These are phyloP conservation scores for Drosophila sordidapex DNA, from an alignment of 2,888 invertebrate genomes.

Conservation along the genomic window DNA sequence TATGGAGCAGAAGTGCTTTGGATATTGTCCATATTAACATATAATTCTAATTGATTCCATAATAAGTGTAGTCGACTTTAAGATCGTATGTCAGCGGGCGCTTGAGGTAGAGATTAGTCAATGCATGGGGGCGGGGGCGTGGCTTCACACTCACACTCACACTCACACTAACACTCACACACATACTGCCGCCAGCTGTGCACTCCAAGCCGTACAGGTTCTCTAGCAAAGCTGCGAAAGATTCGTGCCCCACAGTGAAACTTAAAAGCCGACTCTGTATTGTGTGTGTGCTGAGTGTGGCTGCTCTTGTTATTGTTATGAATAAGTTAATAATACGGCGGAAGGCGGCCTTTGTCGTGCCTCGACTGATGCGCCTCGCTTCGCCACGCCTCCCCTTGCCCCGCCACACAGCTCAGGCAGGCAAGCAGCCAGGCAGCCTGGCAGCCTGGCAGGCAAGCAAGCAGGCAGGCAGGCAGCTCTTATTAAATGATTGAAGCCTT, in stretches of 20 bases:
- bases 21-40: too few species aligned
- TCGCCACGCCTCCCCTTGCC: conserved; percentile 22
- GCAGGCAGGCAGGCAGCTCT: conserved; percentile 57
- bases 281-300: conserved; percentile 6
- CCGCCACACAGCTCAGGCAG: not conserved
- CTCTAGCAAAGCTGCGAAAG: not conserved
- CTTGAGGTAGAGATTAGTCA: not conserved
- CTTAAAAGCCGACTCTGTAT: not conserved
- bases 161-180: not conserved
- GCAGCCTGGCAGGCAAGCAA: not conserved
- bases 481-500: conserved; percentile 80
- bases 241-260: conserved; percentile 10
- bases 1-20: not conserved
- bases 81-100: not conserved
- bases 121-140: conserved; percentile 16
- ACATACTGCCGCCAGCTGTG: not conserved
- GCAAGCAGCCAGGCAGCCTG: not conserved
- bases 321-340: conserved; percentile 86
- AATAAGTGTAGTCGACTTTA: not conserved
- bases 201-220: conserved; percentile 2
- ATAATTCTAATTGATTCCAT: not conserved
- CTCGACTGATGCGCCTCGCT: conserved; percentile 51
- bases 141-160: not conserved
- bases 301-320: conserved; percentile 83
- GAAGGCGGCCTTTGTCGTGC: conserved; percentile 83